phyloP scores from a whole-genome alignment of 2,113 vertebrate genomes.

The Petrocephalus microphthalmus region DNA sequence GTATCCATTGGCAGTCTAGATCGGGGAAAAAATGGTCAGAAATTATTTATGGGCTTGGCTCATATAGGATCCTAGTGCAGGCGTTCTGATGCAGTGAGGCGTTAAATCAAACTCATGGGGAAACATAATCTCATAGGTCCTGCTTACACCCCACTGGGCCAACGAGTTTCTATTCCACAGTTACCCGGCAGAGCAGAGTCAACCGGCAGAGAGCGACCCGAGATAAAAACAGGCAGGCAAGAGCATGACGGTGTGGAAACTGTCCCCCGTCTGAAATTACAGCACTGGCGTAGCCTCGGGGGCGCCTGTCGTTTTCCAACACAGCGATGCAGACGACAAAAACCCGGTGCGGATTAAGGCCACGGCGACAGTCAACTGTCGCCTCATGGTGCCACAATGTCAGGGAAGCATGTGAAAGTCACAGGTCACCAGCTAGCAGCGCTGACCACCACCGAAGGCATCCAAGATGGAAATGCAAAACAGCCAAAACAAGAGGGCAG shows the following conservation, averaged over 20 bases:
- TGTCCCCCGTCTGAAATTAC: not conserved
- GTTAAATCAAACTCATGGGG: not conserved
- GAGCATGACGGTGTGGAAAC: not conserved
- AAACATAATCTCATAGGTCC: not conserved
- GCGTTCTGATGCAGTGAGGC: not conserved
- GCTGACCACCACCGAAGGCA: not conserved
- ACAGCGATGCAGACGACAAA: not conserved
- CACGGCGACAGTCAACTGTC: not conserved
- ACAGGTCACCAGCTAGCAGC: not conserved
- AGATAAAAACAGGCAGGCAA: not conserved
- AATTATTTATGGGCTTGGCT: not conserved
- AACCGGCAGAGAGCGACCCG: not conserved
- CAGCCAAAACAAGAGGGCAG: not conserved
- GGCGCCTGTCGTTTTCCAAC: not conserved
- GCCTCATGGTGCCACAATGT: not conserved
- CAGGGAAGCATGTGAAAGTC: not conserved
- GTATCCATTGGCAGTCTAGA: slow-evolving; percentile 1
- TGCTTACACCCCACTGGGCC: not conserved
- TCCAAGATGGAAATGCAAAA: not conserved
- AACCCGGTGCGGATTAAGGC: not conserved
- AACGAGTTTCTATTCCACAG: not conserved
- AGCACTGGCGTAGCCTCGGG: not conserved
- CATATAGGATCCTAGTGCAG: not conserved
- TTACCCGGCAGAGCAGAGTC: not conserved
- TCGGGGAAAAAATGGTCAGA: not conserved